Evolutionary conservation across 2,113 vertebrate genomes (phyloP), one percentile per base, ranked within the genome.

Genomic region (Tenebrosternarchus preto): DNA sequence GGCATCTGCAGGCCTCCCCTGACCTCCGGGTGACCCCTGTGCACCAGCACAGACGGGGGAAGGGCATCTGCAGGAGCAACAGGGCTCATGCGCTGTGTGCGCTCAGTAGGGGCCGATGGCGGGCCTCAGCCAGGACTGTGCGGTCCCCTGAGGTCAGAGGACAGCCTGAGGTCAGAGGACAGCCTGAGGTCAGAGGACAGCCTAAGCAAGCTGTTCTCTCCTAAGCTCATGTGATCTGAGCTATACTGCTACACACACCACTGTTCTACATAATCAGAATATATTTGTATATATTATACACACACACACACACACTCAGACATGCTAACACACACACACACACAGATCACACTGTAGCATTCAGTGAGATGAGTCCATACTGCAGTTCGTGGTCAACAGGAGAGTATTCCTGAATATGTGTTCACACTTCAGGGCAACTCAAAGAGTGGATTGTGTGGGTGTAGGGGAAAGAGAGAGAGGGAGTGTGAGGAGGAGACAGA

Each of bases 131-230:
- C 55, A 12, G 27, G 50, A 3, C 20, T 33, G 25, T 31, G 46
- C 12, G 60, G 25, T 27, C 22, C 25, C 27, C 53, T 67, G 68
- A 77, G 82, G 79, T 87, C 85, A 87, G 74, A 85, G 84, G 87
- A 84, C 46, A 85, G 46, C 71, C 80, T 67, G 55, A 20, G 66
- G 36, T 3, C 36, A 59, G 46, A 78, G 73, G 60, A 56, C 74
- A n/a, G n/a, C n/a, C n/a, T n/a, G n/a, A n/a, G n/a, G 36, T 3
- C 36, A 59, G 46, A 78, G 73, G 60, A 56, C 74, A n/a, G n/a
- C n/a, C n/a, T n/a, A n/a, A n/a, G n/a, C n/a, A n/a, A n/a, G n/a
- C 43, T 50, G 43, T 12, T 1, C 43, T 50, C 43, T 12, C 43
- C 33, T 6, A 6, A 4, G 33, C 33, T 36, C 33, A 36, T 4